Conservation (phyloP, 2,888 invertebrate species). For the Chelonus formosanus region DNA sequence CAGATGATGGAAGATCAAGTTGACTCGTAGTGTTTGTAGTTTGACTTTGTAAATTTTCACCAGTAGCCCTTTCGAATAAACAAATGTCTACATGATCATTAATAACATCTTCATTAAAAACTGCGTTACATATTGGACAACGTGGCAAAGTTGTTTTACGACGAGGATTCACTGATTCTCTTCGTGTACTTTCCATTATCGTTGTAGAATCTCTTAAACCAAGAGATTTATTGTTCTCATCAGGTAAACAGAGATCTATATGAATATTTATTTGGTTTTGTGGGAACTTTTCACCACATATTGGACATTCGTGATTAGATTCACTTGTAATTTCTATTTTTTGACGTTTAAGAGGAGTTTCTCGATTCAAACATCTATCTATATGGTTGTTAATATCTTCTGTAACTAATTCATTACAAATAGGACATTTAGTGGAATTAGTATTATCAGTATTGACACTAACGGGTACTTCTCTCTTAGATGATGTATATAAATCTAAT, state of each 20-base stretch:
- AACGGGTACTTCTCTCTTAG: no score
- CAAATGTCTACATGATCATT: conserved; percentile 60
- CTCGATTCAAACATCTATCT: conserved; percentile 34
- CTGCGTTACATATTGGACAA: conserved; percentile 65
- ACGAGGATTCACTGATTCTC: conserved; percentile 27
- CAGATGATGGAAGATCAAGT: no score
- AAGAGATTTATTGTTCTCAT: background rate
- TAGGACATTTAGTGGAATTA: conserved; percentile 29
- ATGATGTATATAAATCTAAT: conserved; percentile 46
- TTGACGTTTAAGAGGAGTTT: background rate
- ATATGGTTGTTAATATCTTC: conserved; percentile 37
- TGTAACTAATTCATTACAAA: conserved; percentile 20
- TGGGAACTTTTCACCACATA: conserved; percentile 3
- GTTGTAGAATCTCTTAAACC: conserved; percentile 15
- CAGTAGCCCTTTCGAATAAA: conserved; percentile 21
- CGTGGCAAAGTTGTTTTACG: no score
- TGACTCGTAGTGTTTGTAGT: no score
- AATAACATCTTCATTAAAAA: conserved; percentile 54
- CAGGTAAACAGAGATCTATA: background rate
- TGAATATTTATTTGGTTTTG: background rate
- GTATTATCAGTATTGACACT: background rate
- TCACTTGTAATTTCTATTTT: background rate
- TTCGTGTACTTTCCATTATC: conserved; percentile 29
- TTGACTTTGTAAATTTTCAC: background rate
- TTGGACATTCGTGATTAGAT: conserved; percentile 16